Evolutionary conservation across 2,113 vertebrate genomes (phyloP).

Genomic region (Phasianus colchicus): DNA sequence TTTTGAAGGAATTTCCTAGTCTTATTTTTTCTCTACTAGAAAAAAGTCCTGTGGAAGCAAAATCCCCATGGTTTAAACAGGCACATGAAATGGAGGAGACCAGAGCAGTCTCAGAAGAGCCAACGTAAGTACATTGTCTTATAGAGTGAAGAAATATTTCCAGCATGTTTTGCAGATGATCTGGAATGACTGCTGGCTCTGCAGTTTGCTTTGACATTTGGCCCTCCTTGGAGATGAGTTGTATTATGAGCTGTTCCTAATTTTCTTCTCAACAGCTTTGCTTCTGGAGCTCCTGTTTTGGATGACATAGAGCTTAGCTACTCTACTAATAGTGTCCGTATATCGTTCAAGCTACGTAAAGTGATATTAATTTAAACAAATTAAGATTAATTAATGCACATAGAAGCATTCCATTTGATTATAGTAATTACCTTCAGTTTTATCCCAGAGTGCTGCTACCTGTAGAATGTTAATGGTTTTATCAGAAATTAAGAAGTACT

Average conservation of each 20-base stretch:
- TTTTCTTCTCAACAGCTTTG: background rate
- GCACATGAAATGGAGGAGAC: conserved; percentile 91
- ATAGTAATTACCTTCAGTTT: background rate
- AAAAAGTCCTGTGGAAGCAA: conserved; percentile 89
- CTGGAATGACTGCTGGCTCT: background rate
- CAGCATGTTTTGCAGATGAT: background rate
- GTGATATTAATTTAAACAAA: background rate
- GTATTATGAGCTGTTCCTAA: conserved; percentile 6
- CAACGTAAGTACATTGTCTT: conserved; percentile 82
- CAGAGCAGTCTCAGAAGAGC: conserved; percentile 85
- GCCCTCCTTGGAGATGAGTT: conserved; percentile 7
- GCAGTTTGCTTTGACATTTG: conserved; percentile 46
- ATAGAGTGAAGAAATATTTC: background rate
- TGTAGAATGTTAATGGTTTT: background rate
- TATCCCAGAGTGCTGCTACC: background rate
- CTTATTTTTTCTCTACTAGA: conserved; percentile 74
- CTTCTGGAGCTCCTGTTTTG: conserved; percentile 41
- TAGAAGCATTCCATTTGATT: background rate
- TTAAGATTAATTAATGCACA: background rate
- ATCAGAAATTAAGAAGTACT: conserved; percentile 34
- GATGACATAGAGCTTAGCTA: background rate
- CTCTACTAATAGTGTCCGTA: background rate
- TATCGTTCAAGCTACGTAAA: background rate
- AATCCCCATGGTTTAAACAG: conserved; percentile 91
- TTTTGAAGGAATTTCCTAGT: background rate